These are phyloP conservation scores for Macrostomum cliftonense DNA, from an alignment of 2,888 invertebrate genomes.

Conservation along the genomic window DNA sequence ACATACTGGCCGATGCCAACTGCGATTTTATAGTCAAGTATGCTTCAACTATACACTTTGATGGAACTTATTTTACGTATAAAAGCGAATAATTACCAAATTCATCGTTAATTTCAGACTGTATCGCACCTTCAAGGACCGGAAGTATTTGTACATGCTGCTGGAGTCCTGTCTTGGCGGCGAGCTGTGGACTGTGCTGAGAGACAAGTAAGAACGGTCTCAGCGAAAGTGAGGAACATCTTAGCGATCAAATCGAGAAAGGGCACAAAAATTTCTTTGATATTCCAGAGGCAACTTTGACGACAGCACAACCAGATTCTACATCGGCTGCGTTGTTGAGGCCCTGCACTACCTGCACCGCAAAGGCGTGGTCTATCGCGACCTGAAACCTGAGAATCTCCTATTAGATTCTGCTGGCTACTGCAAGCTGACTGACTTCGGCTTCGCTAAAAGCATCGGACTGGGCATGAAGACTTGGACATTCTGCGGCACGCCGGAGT, in stretches of 20 bases:
- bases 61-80: too few relatives aligned
- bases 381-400: slow-evolving; percentile 76
- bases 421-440: slow-evolving; percentile 74
- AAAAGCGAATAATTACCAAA: slow-evolving; percentile 65
- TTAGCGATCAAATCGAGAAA: too few relatives aligned
- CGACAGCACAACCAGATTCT: slow-evolving; percentile 62
- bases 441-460: slow-evolving; percentile 79
- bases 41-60: too few relatives aligned
- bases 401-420: slow-evolving; percentile 63
- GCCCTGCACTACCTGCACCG: slow-evolving; percentile 73
- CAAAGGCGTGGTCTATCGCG: slow-evolving; percentile 58
- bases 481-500: slow-evolving; percentile 81
- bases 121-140: slow-evolving; percentile 86
- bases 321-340: slow-evolving; percentile 78
- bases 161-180: slow-evolving; percentile 97
- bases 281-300: slow-evolving; percentile 44
- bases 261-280: too few relatives aligned
- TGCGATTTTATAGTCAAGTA: slow-evolving; percentile 75
- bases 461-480: slow-evolving; percentile 91
- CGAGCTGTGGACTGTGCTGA: slow-evolving; percentile 88
- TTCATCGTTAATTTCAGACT: slow-evolving; percentile 38
- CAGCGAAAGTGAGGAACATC: too few relatives aligned
- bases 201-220: slow-evolving; percentile 42
- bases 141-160: slow-evolving; percentile 90
- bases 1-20: slow-evolving; percentile 79